These are phyloP conservation scores for Neodontobutis hainanensis DNA, from an alignment of 2,113 vertebrate species.

Conservation along the genomic window DNA sequence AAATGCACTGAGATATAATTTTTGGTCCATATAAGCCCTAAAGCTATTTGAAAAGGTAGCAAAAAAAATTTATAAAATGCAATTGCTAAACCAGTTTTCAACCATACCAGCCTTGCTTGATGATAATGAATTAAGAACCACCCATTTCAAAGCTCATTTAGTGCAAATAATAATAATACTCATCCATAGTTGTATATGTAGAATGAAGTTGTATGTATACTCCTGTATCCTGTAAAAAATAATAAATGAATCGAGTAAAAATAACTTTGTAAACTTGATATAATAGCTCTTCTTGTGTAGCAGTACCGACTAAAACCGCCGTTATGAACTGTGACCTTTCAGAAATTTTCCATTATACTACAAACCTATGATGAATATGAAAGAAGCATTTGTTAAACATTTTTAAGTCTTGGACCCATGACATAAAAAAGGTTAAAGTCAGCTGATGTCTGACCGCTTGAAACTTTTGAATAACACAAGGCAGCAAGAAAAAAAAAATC, in stretches of 20 bases:
- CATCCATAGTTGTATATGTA: too few relatives aligned
- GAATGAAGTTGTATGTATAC: too few relatives aligned
- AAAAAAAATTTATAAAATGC: too few relatives aligned
- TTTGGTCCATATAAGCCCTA: too few relatives aligned
- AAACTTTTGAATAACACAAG: constrained; percentile 1
- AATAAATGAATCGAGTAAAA: too few relatives aligned
- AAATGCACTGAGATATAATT: too few relatives aligned
- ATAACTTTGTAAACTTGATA: too few relatives aligned
- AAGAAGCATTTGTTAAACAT: constrained; percentile 50
- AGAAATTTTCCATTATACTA: not conserved
- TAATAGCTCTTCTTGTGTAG: too few relatives aligned
- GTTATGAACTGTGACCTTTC: not conserved
- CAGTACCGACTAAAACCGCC: not conserved
- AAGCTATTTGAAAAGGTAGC: too few relatives aligned
- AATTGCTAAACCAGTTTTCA: not conserved
- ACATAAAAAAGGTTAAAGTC: constrained; percentile 44
- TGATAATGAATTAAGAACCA: not conserved
- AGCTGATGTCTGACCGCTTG: constrained; percentile 33
- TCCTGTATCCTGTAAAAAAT: too few relatives aligned
- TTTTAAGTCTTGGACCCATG: constrained; percentile 35
- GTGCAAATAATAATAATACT: too few relatives aligned
- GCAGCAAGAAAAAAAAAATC: not conserved
- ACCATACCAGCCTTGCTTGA: not conserved
- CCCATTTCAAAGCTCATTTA: not conserved
- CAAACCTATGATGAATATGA: constrained; percentile 20